These are phyloP conservation scores for Petrolisthes manimaculis DNA, from an alignment of 2,888 invertebrate genomes.

Conservation along the genomic window DNA sequence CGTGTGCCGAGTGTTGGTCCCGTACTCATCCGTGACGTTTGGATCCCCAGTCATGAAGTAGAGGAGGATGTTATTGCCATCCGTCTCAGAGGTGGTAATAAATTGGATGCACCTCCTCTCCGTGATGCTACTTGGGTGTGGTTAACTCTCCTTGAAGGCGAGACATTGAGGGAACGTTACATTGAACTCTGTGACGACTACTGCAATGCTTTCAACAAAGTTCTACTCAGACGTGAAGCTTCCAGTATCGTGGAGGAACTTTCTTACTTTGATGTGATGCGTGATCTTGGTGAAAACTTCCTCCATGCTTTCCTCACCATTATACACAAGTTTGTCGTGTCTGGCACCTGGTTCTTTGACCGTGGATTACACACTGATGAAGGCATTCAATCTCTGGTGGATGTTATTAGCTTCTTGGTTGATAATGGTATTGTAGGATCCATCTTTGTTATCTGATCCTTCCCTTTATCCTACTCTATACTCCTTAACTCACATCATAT, in stretches of 20 bases:
- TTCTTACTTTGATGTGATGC: conserved; percentile 63
- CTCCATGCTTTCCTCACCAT: conserved; percentile 64
- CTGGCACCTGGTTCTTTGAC: conserved; percentile 64
- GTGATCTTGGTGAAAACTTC: conserved; percentile 64
- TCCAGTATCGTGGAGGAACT: conserved; percentile 51
- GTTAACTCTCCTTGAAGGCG: conserved; percentile 58
- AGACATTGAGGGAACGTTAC: conserved; percentile 62
- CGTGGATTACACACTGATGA: conserved; percentile 55
- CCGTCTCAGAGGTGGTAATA: conserved; percentile 49
- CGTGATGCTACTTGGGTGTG: conserved; percentile 64
- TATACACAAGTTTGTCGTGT: conserved; percentile 62
- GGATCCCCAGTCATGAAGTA: conserved; percentile 48
- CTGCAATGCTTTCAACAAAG: conserved; percentile 59
- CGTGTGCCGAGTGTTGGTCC: conserved; percentile 63
- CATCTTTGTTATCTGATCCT: conserved; percentile 63
- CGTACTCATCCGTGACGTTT: conserved; percentile 52
- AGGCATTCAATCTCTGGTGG: conserved; percentile 46
- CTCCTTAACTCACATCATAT: too few relatives aligned
- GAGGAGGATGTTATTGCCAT: conserved; percentile 47
- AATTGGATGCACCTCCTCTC: conserved; percentile 53
- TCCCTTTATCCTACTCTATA: conserved; percentile 1
- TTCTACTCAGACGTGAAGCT: conserved; percentile 42
- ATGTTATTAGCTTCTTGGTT: conserved; percentile 60
- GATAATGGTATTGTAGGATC: conserved; percentile 65
- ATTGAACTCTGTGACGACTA: conserved; percentile 65